Evolutionary conservation across 2,888 invertebrate species (phyloP), one percentile per base, ranked within the genome.

Genomic region (Ceriagrion tenellum): DNA sequence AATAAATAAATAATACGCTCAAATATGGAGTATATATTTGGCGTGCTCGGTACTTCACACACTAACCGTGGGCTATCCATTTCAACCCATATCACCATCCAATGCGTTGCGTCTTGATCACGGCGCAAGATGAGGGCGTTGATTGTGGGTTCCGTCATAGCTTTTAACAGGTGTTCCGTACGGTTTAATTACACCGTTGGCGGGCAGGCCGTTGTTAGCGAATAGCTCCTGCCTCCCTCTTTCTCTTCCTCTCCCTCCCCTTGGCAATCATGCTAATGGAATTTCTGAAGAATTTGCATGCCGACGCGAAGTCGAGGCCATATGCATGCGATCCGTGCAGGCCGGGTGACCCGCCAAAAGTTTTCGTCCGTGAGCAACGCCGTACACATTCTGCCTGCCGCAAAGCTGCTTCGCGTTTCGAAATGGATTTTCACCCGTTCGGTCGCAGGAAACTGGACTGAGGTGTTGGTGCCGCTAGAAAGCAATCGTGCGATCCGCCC

Each of bases 201-300:
- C 35, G n/a, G n/a, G 12, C 69, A 20, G 69, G 18, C 35, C 16
- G 81, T 35, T 18, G 81, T 30, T 81, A 35, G 35, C 81, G 35
- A 81, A 81, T 30, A 81, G 16, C 12, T 81, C 69, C 13, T 8
- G 47, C 4, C 2, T 47, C 47, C n/a, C n/a, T n/a, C n/a, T n/a
- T n/a, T n/a, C 56, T 56, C 13, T 8, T 2, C 4, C 2, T 47
- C 47, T 59, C 59, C 12, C 59, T 20, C 59, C 20, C 26, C 18
- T 13, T 81, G 12, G 81, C 81, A 81, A 81, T 81, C 81, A 81
- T 81, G 81, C 81, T 81, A 81, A 81, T 81, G 81, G 81, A 81
- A 81, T 81, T 81, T 81, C 81, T 81, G 81, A 81, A 81, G 81
- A 35, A 81, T 81, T 81, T 35, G 81, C 81, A 81, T 81, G 81